A percentile compares a stretch with the other conserved stretches of the same genome.
These are phyloP conservation scores for Bruchidius siliquastri DNA, from an alignment of 2,888 invertebrate genomes.

Conservation along the genomic window DNA sequence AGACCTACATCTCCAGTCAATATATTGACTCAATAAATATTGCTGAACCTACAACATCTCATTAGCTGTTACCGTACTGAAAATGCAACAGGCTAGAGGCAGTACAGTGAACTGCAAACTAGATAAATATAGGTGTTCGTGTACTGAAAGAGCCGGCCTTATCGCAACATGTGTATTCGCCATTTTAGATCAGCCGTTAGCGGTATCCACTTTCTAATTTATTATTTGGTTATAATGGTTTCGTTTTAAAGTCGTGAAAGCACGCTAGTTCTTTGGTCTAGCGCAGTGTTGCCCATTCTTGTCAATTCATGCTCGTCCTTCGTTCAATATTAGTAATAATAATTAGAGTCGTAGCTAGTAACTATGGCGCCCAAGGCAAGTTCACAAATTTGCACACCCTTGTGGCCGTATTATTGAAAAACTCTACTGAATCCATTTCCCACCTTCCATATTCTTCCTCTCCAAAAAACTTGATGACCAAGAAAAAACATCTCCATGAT, in stretches of 20 bases:
- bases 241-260: background rate
- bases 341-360: no score
- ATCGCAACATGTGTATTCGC: background rate
- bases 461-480: no score
- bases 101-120: background rate
- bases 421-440: no score
- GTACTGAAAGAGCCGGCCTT: background rate
- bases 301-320: no score
- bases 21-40: background rate
- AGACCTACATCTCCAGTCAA: background rate
- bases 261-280: background rate
- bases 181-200: background rate
- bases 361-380: no score
- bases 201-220: background rate
- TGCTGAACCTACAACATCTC: background rate
- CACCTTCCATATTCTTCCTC: no score
- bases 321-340: no score
- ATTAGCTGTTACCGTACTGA: background rate
- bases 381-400: no score
- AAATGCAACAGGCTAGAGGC: background rate
- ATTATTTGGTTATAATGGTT: background rate
- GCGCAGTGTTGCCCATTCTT: background rate
- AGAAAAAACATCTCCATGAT: no score
- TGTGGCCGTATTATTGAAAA: no score
- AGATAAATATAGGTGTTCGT: background rate